Conservation (phyloP, 1,140 invertebrate genomes). For the Mercenaria mercenaria region DNA sequence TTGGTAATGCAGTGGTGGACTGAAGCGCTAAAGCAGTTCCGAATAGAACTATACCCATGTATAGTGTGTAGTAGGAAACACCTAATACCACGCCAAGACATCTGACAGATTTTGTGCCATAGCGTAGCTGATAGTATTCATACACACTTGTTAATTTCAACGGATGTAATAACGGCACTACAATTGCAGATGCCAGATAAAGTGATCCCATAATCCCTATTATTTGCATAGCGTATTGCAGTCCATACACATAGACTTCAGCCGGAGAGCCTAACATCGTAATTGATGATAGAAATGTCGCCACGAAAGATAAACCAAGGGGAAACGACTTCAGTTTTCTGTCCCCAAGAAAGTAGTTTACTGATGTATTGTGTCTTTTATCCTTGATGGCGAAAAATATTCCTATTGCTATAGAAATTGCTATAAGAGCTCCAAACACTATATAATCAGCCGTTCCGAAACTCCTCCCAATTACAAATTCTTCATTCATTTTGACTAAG, state of each 20-base stretch:
- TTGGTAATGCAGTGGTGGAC: not conserved
- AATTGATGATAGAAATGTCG: conserved; percentile 68
- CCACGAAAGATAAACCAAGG: conserved; percentile 74
- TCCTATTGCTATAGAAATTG: conserved; percentile 89
- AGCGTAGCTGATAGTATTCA: not conserved
- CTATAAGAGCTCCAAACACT: conserved; percentile 55
- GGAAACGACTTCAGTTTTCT: conserved; percentile 90
- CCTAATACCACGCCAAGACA: conserved; percentile 3
- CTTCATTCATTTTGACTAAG: not conserved
- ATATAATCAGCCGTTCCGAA: conserved; percentile 58
- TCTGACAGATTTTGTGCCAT: not conserved
- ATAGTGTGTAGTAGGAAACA: not conserved
- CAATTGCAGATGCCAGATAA: not conserved
- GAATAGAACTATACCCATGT: conserved; percentile 30
- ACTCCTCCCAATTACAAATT: not conserved
- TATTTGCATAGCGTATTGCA: not conserved
- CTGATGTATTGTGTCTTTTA: conserved; percentile 93
- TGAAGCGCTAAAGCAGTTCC: conserved; percentile 23
- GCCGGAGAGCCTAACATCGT: conserved; percentile 68
- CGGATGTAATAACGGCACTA: not conserved
- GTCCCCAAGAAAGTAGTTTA: conserved; percentile 92
- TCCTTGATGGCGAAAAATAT: conserved; percentile 85
- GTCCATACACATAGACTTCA: conserved; percentile 39
- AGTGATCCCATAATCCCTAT: not conserved
- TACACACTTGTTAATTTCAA: not conserved